phyloP scores from a whole-genome alignment of 1,140 invertebrate species.

The Wasmannia auropunctata region DNA sequence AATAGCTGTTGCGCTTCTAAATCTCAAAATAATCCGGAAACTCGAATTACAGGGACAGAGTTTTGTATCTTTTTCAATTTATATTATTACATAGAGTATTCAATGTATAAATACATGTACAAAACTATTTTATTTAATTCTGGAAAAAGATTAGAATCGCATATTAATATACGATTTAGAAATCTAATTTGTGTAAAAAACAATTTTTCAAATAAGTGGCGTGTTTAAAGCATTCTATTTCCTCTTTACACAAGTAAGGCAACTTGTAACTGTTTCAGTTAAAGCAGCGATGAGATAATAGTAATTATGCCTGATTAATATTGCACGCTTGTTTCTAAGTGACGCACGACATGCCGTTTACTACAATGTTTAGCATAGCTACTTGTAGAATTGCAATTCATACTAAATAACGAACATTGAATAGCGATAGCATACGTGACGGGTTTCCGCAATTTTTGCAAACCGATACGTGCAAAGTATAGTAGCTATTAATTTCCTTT shows the following conservation, averaged over 20 bases:
- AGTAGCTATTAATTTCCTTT: slow-evolving; percentile 11
- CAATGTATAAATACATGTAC: not conserved
- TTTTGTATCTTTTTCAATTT: not conserved
- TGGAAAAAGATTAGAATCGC: not conserved
- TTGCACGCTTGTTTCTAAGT: slow-evolving; percentile 22
- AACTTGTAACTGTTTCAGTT: not conserved
- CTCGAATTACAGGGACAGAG: not conserved
- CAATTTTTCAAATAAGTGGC: not conserved
- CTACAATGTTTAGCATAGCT: not conserved
- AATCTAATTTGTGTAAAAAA: not conserved
- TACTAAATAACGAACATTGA: slow-evolving; percentile 38
- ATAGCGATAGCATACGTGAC: slow-evolving; percentile 4
- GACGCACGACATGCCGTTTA: slow-evolving; percentile 23
- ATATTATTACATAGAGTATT: not conserved
- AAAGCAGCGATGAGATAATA: slow-evolving; percentile 15
- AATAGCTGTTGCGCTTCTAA: not conserved
- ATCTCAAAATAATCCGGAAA: slow-evolving; percentile 23
- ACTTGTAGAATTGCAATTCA: slow-evolving; percentile 38
- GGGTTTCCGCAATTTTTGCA: not conserved
- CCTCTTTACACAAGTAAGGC: not conserved
- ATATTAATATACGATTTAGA: not conserved
- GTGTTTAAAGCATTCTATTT: not conserved
- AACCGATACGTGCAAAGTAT: not conserved
- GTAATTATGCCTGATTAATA: slow-evolving; percentile 27
- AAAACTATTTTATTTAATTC: not conserved